Evolutionary conservation across 2,888 invertebrate genomes (phyloP), one percentile per base, ranked within the genome.

Genomic region (Lacanobia wlatinum): DNA sequence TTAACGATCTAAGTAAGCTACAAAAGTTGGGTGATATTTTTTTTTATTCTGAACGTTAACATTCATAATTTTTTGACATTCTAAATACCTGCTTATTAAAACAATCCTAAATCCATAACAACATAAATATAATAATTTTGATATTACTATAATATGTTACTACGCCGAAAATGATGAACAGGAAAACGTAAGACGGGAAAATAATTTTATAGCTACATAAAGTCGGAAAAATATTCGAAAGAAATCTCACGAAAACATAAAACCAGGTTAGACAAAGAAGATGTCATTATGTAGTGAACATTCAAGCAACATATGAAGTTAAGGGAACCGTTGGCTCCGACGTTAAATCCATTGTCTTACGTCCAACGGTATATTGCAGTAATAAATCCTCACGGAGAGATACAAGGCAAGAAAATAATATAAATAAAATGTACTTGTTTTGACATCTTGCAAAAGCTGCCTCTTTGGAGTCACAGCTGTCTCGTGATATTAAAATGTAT

Each of bases 401-500:
- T 89, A 89, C 87, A 84, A 88, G 84, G 81, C 85, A 82, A 85
- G 89, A 89, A 91, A 90, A 90, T 90, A 91, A 90, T 90, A 90
- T 90, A 92, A 91, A 92, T 91, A 92, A 90, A 91, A 91, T 89
- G 88, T 89, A 88, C 87, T 91, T 90, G 89, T 92, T 93, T 91
- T 92, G 92, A 92, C 90, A 90, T 92, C 86, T 89, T 88, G 84
- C 87, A 86, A 87, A 89, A 88, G 86, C 86, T 86, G 83, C 86
- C 87, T 86, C 89, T 87, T 82, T 86, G 80, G 76, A 86, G 89
- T 78, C 89, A 82, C 93, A 94, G 92, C 91, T 93, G 94, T 91
- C 91, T 86, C 87, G 78, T 79, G 88, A 91, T 93, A 94, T 94
- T 93, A 93, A 94, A 94, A 94, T 94, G 90, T 93, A 94, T 94